Percentiles rank a stretch among this genome's conserved stretches.
These are phyloP conservation scores for Amblyjoppa fuscipennis DNA, from an alignment of 2,888 invertebrate species.

Conservation along the genomic window DNA sequence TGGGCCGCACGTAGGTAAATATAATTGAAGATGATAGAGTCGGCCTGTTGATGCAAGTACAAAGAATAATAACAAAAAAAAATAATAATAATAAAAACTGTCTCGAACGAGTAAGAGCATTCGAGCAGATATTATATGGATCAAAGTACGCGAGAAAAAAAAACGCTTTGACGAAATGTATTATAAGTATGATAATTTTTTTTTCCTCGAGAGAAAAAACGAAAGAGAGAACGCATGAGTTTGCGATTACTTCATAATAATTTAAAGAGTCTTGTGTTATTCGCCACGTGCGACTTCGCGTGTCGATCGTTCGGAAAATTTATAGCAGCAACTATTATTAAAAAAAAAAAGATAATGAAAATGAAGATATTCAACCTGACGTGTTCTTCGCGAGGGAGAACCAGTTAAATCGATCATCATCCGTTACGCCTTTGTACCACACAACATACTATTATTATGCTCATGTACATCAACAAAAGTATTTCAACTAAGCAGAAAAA, in stretches of 20 bases:
- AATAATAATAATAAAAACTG: constrained; percentile 39
- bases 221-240: background rate
- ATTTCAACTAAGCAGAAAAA: constrained; percentile 47
- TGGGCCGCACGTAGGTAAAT: constrained; percentile 34
- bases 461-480: constrained; percentile 57
- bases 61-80: constrained; percentile 48
- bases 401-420: constrained; percentile 42
- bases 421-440: constrained; percentile 57
- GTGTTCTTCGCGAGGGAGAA: constrained; percentile 40
- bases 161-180: constrained; percentile 40
- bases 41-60: constrained; percentile 71
- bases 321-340: background rate
- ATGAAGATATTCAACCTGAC: constrained; percentile 23
- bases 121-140: constrained; percentile 62
- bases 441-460: constrained; percentile 52
- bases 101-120: constrained; percentile 58
- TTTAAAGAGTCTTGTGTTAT: constrained; percentile 11
- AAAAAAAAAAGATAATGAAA: background rate
- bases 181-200: constrained; percentile 49
- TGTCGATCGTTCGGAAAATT: constrained; percentile 15
- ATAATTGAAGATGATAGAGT: constrained; percentile 51
- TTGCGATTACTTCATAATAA: constrained; percentile 1
- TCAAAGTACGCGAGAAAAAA: constrained; percentile 31
- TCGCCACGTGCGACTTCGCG: constrained; percentile 6
- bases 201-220: constrained; percentile 17